Base-by-base conservation (phyloP, 2,888 invertebrate species). In the Ichneumoninae sp. region DNA sequence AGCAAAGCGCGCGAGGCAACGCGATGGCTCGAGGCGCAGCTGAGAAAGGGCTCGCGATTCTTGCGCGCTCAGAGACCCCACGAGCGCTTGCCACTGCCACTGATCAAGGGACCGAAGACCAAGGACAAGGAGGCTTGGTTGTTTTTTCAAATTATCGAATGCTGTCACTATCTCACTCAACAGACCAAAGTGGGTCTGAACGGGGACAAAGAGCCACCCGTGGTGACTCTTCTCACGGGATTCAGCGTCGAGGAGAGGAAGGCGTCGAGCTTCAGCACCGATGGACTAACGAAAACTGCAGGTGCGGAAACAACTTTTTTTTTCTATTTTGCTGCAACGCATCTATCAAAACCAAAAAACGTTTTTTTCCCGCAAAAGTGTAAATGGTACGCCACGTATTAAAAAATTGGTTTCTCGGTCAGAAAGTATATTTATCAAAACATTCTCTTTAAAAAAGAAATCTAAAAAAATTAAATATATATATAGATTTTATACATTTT, bases 21-120 rank as follows among this genome's bases (percentile, higher is more conserved):
- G 83, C 97, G 98, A 88, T 99, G 98, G 98, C 94, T 99, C 86
- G 98, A 98, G 94, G 95, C 95, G 52, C 98, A 98, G 92, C 96
- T 98, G 87, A 96, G 96, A 88, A 96, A 96, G 86, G 98, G 98
- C 13, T 98, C 98, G 89, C 95, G 98, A 87, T 98, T 97, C 93
- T 95, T 98, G 90, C 95, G 98, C 88, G 97, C 98, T 0, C 98
- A 98, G 94, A 96, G 98, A 30, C 96, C 97, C 22, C 97, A 97
- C 83, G 98, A 99, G 94, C 95, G 96, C 36, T 95, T 96, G 70
- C 95, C 97, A 1, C 94, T 98, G 40, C 96, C 96, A 0, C 95
- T 96, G 81, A 95, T 97, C 70, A 97, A 97, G 94, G 96, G 96
- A 88, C 96, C 97, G n/a, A 96, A 96, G 91, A 96, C 97, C 90